A percentile compares a stretch with the other conserved stretches of the same genome.
These are phyloP conservation scores for Clavelina lepadiformis DNA, from an alignment of 23 tunicate species.

Conservation along the genomic window DNA sequence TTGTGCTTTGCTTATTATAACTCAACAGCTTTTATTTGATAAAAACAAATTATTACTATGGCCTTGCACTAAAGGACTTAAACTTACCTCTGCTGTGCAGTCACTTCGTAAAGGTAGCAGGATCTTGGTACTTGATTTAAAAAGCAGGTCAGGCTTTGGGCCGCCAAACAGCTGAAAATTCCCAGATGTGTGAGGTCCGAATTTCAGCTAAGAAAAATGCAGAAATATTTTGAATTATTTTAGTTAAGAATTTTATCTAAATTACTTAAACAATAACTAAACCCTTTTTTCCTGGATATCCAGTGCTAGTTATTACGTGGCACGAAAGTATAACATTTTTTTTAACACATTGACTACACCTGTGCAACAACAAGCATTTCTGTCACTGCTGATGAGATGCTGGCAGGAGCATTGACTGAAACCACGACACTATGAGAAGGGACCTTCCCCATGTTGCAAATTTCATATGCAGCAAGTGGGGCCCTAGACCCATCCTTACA, in stretches of 20 bases:
- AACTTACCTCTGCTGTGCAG: slow-evolving; percentile 40
- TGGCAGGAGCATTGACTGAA: slow-evolving; percentile 5
- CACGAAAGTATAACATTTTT: background rate
- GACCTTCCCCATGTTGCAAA: slow-evolving; percentile 48
- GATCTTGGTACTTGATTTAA: slow-evolving; percentile 26
- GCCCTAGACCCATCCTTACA: slow-evolving; percentile 46
- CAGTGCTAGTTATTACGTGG: background rate
- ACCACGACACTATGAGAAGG: slow-evolving; percentile 62
- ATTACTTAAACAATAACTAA: background rate
- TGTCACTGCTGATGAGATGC: background rate
- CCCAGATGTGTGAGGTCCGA: slow-evolving; percentile 21
- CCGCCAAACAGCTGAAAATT: slow-evolving; percentile 30
- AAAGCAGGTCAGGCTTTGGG: slow-evolving; percentile 17
- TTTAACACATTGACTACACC: slow-evolving; percentile 10
- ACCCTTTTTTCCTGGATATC: no score
- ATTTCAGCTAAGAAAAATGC: slow-evolving; percentile 17
- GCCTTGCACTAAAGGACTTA: no score
- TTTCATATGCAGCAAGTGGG: slow-evolving; percentile 17
- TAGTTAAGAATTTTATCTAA: background rate
- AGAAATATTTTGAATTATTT: background rate
- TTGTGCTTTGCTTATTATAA: no score
- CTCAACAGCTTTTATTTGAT: no score
- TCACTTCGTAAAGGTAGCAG: slow-evolving; percentile 12
- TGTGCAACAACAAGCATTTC: slow-evolving; percentile 32
- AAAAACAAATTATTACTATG: no score